Base-by-base conservation (phyloP, 2,888 invertebrate genomes). In the Prosapia bicincta region DNA sequence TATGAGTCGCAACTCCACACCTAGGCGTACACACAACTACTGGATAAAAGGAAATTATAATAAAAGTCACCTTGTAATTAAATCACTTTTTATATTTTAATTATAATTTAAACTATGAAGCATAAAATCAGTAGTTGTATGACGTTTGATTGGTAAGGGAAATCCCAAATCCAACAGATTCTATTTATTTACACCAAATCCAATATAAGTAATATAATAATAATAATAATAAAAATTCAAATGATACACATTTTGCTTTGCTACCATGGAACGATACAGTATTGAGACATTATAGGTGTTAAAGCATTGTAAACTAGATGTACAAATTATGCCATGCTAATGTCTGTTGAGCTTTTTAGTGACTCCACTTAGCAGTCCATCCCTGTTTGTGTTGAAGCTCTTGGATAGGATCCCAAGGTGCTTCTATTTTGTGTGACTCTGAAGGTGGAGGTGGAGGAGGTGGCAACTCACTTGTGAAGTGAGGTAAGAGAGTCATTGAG, bases 341-440 rank as follows among this genome's bases (percentile, higher is more conserved):
- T 73, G 73, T 20, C 20, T 54, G 68, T 73, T 74, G 74, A 74
- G 69, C 74, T 28, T 65, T 74, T 79, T 82, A 84, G 78, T 84
- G 84, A 76, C 86, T 86, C 88, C 88, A 88, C 83, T 88, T 87
- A 81, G 82, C 81, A 71, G 85, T 86, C 88, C 88, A 88, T 80
- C 87, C 87, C 88, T 88, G 76, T 73, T 76, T 76, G 26, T 76
- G 73, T 30, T 72, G 76, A 26, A 76, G 70, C 28, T 75, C 75
- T 9, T 43, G 75, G 26, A 75, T 70, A 1, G 74, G 74, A 26
- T 76, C 76, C 76, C 76, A 76, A 13, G 72, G 72, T n/a, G 73
- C 69, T 23, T 72, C 72, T n/a, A 70, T 69, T 26, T 76, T 72
- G 43, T 73, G 32, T 15, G 68, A 69, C n/a, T 72, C 72, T 25